A percentile compares a stretch with the other conserved stretches of the same genome.
phyloP scores from a whole-genome alignment of 2,113 vertebrate species.

The Podiceps cristatus region DNA sequence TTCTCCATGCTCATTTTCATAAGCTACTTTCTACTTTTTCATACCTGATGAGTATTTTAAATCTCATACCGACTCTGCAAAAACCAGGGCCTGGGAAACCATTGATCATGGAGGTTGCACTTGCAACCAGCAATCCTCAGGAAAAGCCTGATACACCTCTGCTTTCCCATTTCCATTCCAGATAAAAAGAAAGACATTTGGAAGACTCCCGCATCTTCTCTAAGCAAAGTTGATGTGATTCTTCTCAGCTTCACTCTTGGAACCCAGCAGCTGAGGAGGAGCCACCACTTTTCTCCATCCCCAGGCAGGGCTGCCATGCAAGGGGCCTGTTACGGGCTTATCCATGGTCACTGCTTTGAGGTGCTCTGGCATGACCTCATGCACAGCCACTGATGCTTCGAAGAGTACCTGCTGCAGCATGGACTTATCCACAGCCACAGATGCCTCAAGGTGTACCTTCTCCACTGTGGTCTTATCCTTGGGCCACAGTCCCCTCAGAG shows the following conservation, averaged over 20 bases:
- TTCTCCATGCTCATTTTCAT: neutral
- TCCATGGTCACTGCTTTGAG: too few species aligned
- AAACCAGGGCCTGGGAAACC: neutral
- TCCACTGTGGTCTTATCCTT: too few species aligned
- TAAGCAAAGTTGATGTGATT: neutral
- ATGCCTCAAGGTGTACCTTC: too few species aligned
- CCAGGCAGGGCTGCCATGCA: neutral
- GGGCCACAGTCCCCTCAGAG: too few species aligned
- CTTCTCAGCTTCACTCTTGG: neutral
- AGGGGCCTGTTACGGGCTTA: neutral
- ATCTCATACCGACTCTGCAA: neutral
- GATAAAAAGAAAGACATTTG: neutral
- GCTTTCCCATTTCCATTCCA: neutral
- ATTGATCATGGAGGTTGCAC: neutral
- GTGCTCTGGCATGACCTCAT: too few species aligned
- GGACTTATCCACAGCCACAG: too few species aligned
- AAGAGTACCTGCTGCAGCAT: too few species aligned
- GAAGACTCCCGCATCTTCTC: neutral
- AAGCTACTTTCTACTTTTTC: neutral
- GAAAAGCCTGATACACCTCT: neutral
- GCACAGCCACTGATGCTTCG: too few species aligned
- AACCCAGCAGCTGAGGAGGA: neutral
- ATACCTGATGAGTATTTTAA: neutral
- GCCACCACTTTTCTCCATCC: neutral
- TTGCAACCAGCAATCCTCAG: neutral